phyloP scores from a whole-genome alignment of 2,888 invertebrate species.

The Spodoptera picta region DNA sequence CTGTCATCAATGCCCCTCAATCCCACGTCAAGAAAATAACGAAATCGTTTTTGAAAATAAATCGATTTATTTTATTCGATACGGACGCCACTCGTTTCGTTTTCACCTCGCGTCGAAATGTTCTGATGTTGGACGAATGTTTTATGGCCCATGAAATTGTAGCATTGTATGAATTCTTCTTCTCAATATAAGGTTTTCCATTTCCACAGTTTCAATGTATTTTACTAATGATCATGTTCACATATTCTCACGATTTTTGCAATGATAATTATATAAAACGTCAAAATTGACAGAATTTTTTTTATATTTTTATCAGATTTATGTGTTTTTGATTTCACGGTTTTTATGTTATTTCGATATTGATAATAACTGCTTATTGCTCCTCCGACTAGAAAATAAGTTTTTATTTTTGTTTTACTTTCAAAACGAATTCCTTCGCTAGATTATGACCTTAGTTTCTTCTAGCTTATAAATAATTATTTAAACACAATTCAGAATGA shows the following conservation, averaged over 20 bases:
- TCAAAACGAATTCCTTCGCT: too few species aligned
- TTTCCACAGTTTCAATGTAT: constrained; percentile 78
- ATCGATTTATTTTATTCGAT: constrained; percentile 87
- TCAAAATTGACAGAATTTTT: constrained; percentile 14
- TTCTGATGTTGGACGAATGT: constrained; percentile 76
- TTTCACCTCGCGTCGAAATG: constrained; percentile 74
- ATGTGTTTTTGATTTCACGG: neutral
- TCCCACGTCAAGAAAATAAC: constrained; percentile 79
- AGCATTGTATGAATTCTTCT: constrained; percentile 75
- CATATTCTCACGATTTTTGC: constrained; percentile 71
- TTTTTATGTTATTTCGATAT: too few species aligned
- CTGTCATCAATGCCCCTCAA: constrained; percentile 73
- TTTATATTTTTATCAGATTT: neutral
- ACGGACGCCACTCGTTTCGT: constrained; percentile 80
- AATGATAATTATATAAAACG: constrained; percentile 34
- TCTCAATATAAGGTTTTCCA: constrained; percentile 78
- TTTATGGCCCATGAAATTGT: constrained; percentile 88
- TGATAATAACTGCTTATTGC: too few species aligned
- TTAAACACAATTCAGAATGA: too few species aligned
- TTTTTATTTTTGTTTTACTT: too few species aligned
- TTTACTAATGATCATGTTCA: constrained; percentile 77
- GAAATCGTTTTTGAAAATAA: constrained; percentile 83
- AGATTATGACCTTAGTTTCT: too few species aligned
- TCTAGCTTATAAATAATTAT: too few species aligned
- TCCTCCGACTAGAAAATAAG: too few species aligned